Conservation (phyloP, 1,140 invertebrate species). For the Drosophila yakuba region DNA sequence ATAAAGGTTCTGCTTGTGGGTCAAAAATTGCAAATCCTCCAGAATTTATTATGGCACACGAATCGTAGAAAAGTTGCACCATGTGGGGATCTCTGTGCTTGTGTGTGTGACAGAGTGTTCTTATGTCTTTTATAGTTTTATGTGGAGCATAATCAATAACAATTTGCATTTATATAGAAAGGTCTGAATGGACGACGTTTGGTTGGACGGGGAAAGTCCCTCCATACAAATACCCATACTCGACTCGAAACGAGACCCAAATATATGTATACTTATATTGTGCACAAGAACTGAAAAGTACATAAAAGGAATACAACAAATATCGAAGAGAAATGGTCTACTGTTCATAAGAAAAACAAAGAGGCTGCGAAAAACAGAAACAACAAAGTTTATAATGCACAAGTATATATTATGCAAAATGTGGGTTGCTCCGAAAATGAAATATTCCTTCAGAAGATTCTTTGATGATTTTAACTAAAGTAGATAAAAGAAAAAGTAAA, state of each 20-base stretch:
- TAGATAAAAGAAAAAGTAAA: neutral
- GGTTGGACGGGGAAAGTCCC: conserved; percentile 4
- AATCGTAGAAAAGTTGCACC: conserved; percentile 5
- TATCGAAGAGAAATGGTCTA: conserved; percentile 53
- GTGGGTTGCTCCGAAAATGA: conserved; percentile 3
- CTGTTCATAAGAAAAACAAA: conserved; percentile 7
- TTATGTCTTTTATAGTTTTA: conserved; percentile 55
- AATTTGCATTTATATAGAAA: conserved; percentile 74
- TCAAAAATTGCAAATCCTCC: conserved; percentile 47
- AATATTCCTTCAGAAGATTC: conserved; percentile 8
- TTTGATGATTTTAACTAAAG: conserved; percentile 11
- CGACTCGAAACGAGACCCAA: conserved; percentile 23
- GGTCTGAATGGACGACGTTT: conserved; percentile 46
- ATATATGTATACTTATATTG: conserved; percentile 15
- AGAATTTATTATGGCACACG: conserved; percentile 39
- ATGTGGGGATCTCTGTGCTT: conserved; percentile 8
- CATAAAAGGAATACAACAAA: conserved; percentile 16
- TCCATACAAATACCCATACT: conserved; percentile 32
- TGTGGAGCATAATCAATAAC: conserved; percentile 79
- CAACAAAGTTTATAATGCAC: conserved; percentile 9
- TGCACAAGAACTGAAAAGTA: conserved; percentile 23
- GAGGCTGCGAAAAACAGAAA: conserved; percentile 15
- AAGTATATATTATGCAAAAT: conserved; percentile 8
- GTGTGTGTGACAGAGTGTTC: conserved; percentile 39
- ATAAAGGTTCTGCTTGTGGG: conserved; percentile 22